Conservation (phyloP, 2,797 vertebrate genomes). For the Acanthopagrus latus region DNA sequence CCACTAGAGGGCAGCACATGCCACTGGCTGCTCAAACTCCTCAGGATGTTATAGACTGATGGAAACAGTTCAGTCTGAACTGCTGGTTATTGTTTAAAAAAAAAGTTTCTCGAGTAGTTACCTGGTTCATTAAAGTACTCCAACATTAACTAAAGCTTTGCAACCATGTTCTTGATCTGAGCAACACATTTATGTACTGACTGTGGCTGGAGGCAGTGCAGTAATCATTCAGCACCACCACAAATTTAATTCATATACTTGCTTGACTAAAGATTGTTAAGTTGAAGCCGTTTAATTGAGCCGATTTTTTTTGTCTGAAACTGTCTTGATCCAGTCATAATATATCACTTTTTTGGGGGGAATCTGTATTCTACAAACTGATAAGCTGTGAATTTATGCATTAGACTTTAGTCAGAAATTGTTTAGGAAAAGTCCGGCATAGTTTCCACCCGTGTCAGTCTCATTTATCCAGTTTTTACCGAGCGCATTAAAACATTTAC, state of each 20-base stretch:
- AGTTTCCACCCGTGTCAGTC: constrained; percentile 39
- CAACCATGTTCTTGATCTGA: neutral
- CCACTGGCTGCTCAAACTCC: neutral
- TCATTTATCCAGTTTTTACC: constrained; percentile 32
- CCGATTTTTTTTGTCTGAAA: neutral
- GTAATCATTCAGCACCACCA: neutral
- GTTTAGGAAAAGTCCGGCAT: neutral
- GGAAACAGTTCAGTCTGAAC: neutral
- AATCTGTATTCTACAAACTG: neutral
- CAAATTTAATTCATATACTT: neutral
- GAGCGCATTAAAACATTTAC: constrained; percentile 30
- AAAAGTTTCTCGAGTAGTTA: neutral
- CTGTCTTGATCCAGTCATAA: neutral
- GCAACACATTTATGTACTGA: neutral
- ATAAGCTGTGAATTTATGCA: constrained; percentile 7
- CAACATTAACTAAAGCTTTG: neutral
- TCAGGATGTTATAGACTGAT: neutral
- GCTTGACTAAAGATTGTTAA: too few relatives aligned
- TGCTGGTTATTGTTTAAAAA: neutral
- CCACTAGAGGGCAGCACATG: constrained; percentile 68
- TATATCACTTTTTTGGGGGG: neutral
- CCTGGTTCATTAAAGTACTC: constrained; percentile 7
- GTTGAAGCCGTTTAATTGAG: too few relatives aligned
- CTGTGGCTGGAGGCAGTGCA: neutral
- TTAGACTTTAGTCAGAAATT: neutral